Percentiles rank a stretch among this genome's conserved stretches.
These are phyloP conservation scores for Copidosoma floridanum DNA, from an alignment of 1,140 invertebrate species.

Conservation along the genomic window DNA sequence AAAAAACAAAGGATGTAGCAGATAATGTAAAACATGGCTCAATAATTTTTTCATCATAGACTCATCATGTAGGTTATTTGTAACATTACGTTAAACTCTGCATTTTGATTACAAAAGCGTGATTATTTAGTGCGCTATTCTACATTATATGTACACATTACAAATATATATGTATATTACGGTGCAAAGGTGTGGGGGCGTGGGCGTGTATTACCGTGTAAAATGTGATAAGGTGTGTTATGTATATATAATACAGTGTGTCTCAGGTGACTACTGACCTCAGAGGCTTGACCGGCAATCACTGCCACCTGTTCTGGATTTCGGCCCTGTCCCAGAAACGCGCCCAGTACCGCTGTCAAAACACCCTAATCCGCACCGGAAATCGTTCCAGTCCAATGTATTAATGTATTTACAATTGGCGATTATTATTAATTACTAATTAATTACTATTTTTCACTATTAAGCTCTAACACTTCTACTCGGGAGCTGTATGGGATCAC, in stretches of 20 bases:
- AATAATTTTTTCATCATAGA: too few species aligned
- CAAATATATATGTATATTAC: not conserved
- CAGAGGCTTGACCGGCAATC: slow-evolving; percentile 89
- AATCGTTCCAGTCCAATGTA: slow-evolving; percentile 26
- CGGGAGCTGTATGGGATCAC: too few species aligned
- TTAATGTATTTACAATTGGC: slow-evolving; percentile 22
- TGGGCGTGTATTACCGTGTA: not conserved
- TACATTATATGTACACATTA: not conserved
- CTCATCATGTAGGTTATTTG: too few species aligned
- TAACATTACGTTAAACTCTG: too few species aligned
- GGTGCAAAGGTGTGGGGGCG: not conserved
- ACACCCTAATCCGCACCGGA: slow-evolving; percentile 70
- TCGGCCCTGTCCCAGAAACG: slow-evolving; percentile 78
- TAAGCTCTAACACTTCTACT: too few species aligned
- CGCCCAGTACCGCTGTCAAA: slow-evolving; percentile 83
- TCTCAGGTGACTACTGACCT: slow-evolving; percentile 75
- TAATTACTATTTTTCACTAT: too few species aligned
- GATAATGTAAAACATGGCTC: too few species aligned
- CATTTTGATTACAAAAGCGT: slow-evolving; percentile 19
- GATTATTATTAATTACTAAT: too few species aligned
- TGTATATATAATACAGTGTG: too few species aligned
- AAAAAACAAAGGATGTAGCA: too few species aligned
- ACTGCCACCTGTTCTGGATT: slow-evolving; percentile 84
- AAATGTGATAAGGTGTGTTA: too few species aligned
- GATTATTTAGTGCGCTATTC: not conserved